These are phyloP conservation scores for Heliconius erato DNA, from an alignment of 2,888 invertebrate species.

Conservation along the genomic window DNA sequence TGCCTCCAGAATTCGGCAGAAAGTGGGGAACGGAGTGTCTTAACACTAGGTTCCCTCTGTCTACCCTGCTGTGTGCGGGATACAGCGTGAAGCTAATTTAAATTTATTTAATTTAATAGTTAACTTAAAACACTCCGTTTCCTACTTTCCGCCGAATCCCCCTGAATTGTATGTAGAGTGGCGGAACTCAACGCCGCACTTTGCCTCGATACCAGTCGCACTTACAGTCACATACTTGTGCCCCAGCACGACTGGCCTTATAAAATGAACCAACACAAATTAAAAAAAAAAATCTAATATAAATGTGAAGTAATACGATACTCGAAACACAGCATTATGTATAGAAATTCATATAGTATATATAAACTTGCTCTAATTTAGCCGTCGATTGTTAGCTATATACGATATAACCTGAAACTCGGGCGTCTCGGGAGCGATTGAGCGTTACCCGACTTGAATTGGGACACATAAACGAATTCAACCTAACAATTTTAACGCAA, in stretches of 20 bases:
- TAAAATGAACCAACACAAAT: background rate
- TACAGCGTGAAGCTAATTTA: no score
- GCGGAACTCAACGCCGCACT: no score
- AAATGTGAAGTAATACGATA: background rate
- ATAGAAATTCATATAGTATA: constrained; percentile 36
- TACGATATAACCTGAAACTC: constrained; percentile 73
- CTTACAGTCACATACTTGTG: background rate
- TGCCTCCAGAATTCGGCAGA: no score
- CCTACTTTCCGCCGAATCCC: no score
- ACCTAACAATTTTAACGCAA: constrained; percentile 80
- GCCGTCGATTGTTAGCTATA: constrained; percentile 61
- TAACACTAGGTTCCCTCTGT: no score
- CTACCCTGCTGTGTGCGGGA: no score
- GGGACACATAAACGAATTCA: constrained; percentile 80
- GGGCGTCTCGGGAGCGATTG: constrained; percentile 77
- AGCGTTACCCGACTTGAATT: constrained; percentile 67
- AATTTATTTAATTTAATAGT: no score
- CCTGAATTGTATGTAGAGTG: no score
- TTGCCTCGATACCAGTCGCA: no score
- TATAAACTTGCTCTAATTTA: constrained; percentile 69
- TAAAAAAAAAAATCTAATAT: background rate
- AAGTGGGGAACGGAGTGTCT: no score
- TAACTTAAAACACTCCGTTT: no score
- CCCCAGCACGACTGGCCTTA: background rate
- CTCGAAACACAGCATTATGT: constrained; percentile 59